These are phyloP conservation scores for Bufo gargarizans DNA, from an alignment of 2,113 vertebrate species.

Conservation along the genomic window DNA sequence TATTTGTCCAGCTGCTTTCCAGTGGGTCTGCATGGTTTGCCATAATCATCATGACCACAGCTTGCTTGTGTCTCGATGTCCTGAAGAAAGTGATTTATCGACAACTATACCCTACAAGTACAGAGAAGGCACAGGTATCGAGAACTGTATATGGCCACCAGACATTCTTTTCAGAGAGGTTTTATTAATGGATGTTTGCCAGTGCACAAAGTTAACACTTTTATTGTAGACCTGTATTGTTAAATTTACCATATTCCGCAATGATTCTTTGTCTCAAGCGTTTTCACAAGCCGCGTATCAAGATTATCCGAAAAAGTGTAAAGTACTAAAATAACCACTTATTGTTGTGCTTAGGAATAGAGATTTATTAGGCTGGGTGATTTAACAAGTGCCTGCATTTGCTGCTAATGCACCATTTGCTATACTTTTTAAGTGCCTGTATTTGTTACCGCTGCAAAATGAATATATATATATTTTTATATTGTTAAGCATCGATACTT, in stretches of 20 bases:
- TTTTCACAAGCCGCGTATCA: not conserved
- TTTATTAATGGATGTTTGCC: constrained; percentile 5
- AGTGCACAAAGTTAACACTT: not conserved
- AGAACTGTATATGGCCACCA: constrained; percentile 40
- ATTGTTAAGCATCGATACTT: not conserved
- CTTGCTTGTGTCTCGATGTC: constrained; percentile 90
- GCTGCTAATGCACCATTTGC: not conserved
- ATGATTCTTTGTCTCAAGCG: not conserved
- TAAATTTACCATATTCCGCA: not conserved
- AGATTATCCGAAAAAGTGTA: not conserved
- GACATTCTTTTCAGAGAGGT: constrained; percentile 19
- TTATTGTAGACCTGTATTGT: not conserved
- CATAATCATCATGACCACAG: constrained; percentile 90
- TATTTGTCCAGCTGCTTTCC: constrained; percentile 94
- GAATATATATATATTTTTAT: not conserved
- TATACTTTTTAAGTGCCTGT: not conserved
- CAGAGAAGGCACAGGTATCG: constrained; percentile 94
- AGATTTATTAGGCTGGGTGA: not conserved
- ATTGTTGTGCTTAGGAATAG: not conserved
- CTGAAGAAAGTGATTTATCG: constrained; percentile 94
- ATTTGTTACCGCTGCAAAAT: not conserved
- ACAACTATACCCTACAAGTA: constrained; percentile 89
- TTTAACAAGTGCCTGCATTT: not conserved
- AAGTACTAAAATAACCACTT: not conserved
- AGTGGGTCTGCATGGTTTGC: constrained; percentile 97